phyloP scores from a whole-genome alignment of 2,113 vertebrate species.

The Columba janthina region DNA sequence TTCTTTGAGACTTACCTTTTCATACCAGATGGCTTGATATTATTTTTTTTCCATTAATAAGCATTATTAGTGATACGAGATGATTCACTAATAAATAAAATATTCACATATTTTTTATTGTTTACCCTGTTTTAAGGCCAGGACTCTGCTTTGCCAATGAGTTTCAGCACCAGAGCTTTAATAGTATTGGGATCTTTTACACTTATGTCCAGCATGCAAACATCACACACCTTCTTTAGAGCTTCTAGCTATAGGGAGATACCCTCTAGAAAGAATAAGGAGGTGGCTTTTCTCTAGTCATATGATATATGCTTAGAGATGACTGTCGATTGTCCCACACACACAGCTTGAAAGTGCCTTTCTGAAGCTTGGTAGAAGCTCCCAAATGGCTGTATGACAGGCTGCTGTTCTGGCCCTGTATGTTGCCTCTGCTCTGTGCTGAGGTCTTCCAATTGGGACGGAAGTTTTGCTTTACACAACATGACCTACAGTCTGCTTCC shows the following conservation, averaged over 20 bases:
- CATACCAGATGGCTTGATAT: neutral
- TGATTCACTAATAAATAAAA: neutral
- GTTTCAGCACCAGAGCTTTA: neutral
- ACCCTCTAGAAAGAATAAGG: neutral
- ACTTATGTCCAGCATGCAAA: neutral
- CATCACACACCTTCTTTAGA: neutral
- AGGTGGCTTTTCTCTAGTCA: neutral
- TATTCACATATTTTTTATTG: neutral
- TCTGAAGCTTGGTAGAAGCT: neutral
- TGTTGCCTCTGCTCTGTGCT: neutral
- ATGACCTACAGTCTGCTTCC: neutral
- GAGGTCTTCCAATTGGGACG: neutral
- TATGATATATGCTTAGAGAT: neutral
- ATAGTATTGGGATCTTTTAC: neutral
- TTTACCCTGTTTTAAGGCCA: neutral
- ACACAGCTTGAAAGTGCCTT: neutral
- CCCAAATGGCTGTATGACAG: neutral
- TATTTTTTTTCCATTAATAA: neutral
- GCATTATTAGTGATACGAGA: neutral
- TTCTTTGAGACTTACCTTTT: slow-evolving; percentile 1
- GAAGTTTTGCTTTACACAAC: neutral
- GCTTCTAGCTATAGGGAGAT: neutral
- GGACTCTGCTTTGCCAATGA: neutral
- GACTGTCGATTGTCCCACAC: neutral
- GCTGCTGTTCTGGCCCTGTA: neutral